These are phyloP conservation scores for Poliocrania exsul DNA, from an alignment of 2,797 vertebrate species.

Conservation along the genomic window DNA sequence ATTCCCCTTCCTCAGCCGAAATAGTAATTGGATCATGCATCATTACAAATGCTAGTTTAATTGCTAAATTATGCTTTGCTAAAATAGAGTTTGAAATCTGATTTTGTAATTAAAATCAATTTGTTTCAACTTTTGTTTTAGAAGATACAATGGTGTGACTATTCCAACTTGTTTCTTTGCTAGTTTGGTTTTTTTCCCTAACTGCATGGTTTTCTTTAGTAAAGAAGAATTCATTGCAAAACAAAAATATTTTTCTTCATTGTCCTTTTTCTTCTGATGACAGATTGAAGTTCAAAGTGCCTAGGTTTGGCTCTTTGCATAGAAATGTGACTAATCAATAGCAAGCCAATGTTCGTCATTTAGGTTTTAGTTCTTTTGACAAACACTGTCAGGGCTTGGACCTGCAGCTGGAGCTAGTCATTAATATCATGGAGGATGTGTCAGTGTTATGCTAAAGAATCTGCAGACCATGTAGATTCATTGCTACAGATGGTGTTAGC, in stretches of 20 bases:
- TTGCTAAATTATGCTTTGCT: background rate
- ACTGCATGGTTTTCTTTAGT: background rate
- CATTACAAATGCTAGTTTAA: background rate
- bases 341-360: background rate
- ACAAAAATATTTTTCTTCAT: background rate
- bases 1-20: background rate
- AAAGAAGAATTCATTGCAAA: background rate
- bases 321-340: background rate
- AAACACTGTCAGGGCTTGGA: background rate
- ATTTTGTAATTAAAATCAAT: background rate
- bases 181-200: background rate
- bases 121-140: background rate
- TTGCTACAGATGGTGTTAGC: background rate
- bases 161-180: background rate
- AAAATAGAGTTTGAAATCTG: background rate
- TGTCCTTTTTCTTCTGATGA: background rate
- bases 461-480: background rate
- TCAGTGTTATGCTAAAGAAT: background rate
- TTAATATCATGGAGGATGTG: background rate
- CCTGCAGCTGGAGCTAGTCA: background rate
- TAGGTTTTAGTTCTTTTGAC: background rate
- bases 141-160: background rate
- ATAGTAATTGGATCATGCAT: background rate
- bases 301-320: background rate
- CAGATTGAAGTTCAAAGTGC: background rate